phyloP scores from a whole-genome alignment of 2,797 vertebrate species.

The Bradypodion pumilum region DNA sequence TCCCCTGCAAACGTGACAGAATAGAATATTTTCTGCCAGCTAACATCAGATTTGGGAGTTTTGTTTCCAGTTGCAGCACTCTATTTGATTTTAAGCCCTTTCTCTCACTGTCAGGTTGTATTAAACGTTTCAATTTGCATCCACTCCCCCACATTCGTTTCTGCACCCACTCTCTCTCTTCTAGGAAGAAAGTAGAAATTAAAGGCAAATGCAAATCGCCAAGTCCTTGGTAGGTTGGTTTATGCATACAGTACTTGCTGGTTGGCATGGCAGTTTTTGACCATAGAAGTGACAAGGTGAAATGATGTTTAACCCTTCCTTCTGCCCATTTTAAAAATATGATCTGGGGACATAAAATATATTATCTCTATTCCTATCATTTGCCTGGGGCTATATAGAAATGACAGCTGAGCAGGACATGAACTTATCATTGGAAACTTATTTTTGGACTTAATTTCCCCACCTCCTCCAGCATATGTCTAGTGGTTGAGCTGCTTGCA shows the following conservation, averaged over 20 bases:
- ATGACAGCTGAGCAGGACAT: too few relatives aligned
- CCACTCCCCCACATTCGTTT: neutral
- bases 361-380: neutral
- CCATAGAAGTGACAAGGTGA: neutral
- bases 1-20: constrained; percentile 48
- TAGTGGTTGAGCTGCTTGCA: too few relatives aligned
- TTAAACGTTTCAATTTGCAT: constrained; percentile 46
- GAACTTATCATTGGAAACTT: too few relatives aligned
- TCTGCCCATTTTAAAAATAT: neutral
- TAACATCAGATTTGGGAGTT: constrained; percentile 48
- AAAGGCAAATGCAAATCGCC: neutral
- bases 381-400: too few relatives aligned
- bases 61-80: constrained; percentile 48
- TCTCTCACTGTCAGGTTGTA: constrained; percentile 57
- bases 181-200: neutral
- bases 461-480: too few relatives aligned
- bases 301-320: neutral
- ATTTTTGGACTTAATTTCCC: too few relatives aligned
- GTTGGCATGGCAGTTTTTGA: neutral
- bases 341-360: neutral
- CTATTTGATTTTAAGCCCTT: constrained; percentile 40
- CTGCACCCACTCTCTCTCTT: neutral
- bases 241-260: neutral
- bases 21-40: constrained; percentile 45
- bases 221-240: neutral